Evolutionary conservation across 2,797 vertebrate species (phyloP), one percentile per base, ranked within the genome.

Genomic region (Craterocephalus amniculus): DNA sequence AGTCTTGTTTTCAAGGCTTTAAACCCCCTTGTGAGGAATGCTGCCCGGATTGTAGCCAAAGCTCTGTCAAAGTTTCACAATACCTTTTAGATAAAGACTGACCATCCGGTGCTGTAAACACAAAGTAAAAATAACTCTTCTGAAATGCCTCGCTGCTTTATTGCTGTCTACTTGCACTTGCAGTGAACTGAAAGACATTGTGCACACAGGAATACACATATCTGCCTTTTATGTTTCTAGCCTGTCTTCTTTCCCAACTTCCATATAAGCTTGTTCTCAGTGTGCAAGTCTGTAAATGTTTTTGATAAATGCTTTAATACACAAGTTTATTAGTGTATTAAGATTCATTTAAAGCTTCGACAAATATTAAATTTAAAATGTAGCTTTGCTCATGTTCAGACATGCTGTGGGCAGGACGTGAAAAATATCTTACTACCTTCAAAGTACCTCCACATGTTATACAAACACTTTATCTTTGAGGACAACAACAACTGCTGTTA

Each of bases 1-100:
- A 82, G 70, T 56, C 54, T 22, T 76, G 60, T 83, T 78, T 84
- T 84, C 79, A 85, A 79, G 74, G 79, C 70, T 79, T 45, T 84
- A 68, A 79, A 86, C 60, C 58, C 78, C 58, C 75, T 38, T 67
- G 69, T 85, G 80, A 83, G 69, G 52, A 74, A 26, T 65, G 54
- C 58, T 78, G 67, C 74, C 61, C 29, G 57, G 76, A 81, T 55
- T 70, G 55, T 76, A 73, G 63, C 52, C 64, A 70, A 63, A 74
- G 69, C 73, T 78, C 63, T 77, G 70, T 82, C 78, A 80, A 63
- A 83, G 45, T 76, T 49, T 83, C 58, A 66, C 48, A 69, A 62
- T 59, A 64, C 68, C 48, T 54, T 78, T 43, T 55, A 57, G 74
- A 79, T 78, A 59, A 74, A 83, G 63, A 81, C 67, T 82, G 73